These are phyloP conservation scores for Cyclophora albipunctata DNA, from an alignment of 2,888 invertebrate species.

Conservation along the genomic window DNA sequence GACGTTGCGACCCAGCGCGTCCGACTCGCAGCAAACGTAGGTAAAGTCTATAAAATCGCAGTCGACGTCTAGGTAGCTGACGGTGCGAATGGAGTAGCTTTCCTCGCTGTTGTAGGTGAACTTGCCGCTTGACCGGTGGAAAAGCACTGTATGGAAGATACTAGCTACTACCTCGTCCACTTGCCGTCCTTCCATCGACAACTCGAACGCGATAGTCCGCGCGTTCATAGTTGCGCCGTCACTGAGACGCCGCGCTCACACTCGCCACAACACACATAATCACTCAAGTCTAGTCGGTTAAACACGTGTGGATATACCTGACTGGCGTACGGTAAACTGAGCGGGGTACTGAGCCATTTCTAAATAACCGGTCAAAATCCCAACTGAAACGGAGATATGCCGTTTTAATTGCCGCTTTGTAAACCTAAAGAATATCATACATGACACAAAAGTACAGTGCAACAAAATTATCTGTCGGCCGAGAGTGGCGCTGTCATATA, in stretches of 20 bases:
- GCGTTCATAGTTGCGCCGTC: conserved; percentile 82
- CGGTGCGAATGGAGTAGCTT: conserved; percentile 95
- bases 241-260: conserved; percentile 40
- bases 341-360: conserved; percentile 46
- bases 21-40: conserved; percentile 95
- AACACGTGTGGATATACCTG: conserved; percentile 24
- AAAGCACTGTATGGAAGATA: conserved; percentile 93
- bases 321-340: conserved; percentile 20
- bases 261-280: conserved; percentile 46
- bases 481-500: no score
- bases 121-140: conserved; percentile 93
- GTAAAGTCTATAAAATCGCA: conserved; percentile 99
- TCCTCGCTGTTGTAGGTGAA: conserved; percentile 95
- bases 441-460: not conserved
- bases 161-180: conserved; percentile 94
- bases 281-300: conserved; percentile 32
- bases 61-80: conserved; percentile 97
- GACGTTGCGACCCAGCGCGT: conserved; percentile 81
- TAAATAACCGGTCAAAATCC: conserved; percentile 56
- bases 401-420: conserved; percentile 38
- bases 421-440: not conserved
- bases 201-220: conserved; percentile 85
- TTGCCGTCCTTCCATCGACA: conserved; percentile 92
- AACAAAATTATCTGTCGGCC: no score
- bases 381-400: conserved; percentile 66